A percentile compares a stretch with the other conserved stretches of the same genome.
phyloP scores from a whole-genome alignment of 1,140 invertebrate species.

The Mamestra configurata region DNA sequence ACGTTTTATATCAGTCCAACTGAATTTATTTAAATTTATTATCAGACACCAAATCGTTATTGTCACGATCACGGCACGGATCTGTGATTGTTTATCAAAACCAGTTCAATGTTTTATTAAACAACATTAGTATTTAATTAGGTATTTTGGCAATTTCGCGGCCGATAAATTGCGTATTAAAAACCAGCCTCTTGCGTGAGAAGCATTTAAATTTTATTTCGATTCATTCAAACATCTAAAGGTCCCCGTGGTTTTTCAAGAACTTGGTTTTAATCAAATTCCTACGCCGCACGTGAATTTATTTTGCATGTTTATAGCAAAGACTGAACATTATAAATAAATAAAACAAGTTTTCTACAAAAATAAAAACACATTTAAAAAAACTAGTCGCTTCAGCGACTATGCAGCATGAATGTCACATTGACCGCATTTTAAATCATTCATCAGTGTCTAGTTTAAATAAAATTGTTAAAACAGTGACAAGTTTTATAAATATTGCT shows the following conservation, averaged over 20 bases:
- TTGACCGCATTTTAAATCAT: background rate
- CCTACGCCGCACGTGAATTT: too few relatives aligned
- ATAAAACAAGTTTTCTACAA: too few relatives aligned
- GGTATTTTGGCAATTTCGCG: background rate
- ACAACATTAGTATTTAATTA: conserved; percentile 11
- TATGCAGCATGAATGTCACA: background rate
- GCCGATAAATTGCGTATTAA: background rate
- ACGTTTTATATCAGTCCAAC: background rate
- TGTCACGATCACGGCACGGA: background rate
- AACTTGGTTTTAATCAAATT: too few relatives aligned
- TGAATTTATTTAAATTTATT: background rate
- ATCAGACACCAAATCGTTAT: conserved; percentile 3
- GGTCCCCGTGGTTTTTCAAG: too few relatives aligned
- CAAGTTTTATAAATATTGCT: background rate
- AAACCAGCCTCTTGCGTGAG: background rate
- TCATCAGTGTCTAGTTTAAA: background rate
- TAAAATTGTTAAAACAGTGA: conserved; percentile 5
- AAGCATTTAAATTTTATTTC: background rate
- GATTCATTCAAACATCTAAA: too few relatives aligned
- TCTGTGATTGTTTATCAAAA: conserved; percentile 26
- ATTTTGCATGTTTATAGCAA: too few relatives aligned
- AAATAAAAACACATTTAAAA: background rate
- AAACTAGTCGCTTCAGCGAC: background rate
- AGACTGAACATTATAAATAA: too few relatives aligned
- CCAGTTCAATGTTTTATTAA: conserved; percentile 21